phyloP scores from a whole-genome alignment of 2,888 invertebrate species.

The Thyatira batis region DNA sequence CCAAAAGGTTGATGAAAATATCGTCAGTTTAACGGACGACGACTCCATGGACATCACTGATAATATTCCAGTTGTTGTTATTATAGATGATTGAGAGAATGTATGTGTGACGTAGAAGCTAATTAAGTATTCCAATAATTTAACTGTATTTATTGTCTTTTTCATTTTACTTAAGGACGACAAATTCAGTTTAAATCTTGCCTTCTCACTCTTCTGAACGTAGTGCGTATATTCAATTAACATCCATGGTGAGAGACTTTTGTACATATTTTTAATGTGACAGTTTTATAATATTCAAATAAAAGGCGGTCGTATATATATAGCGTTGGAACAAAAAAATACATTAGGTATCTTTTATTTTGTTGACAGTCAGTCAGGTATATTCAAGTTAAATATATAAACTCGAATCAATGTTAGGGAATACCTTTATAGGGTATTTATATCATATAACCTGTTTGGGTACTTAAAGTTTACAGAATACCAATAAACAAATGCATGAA shows the following conservation, averaged over 20 bases:
- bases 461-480: no score
- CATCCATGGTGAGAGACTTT: neutral
- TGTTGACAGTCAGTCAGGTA: neutral
- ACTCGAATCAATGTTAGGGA: neutral
- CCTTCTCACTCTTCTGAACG: neutral
- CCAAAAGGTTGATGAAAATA: slow-evolving; percentile 14
- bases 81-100: slow-evolving; percentile 49
- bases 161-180: neutral
- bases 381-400: neutral
- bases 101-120: slow-evolving; percentile 7
- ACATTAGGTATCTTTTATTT: neutral
- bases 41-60: slow-evolving; percentile 50
- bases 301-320: neutral
- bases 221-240: neutral
- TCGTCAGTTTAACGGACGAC: slow-evolving; percentile 54
- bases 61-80: slow-evolving; percentile 39
- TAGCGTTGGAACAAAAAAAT: neutral
- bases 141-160: slow-evolving; percentile 14
- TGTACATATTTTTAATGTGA: neutral
- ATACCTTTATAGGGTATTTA: no score
- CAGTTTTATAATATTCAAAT: neutral
- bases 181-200: neutral
- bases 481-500: no score
- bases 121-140: slow-evolving; percentile 23
- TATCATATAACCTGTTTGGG: no score